Conservation (phyloP, 2,888 invertebrate species). For the Poecilus cupreus region DNA sequence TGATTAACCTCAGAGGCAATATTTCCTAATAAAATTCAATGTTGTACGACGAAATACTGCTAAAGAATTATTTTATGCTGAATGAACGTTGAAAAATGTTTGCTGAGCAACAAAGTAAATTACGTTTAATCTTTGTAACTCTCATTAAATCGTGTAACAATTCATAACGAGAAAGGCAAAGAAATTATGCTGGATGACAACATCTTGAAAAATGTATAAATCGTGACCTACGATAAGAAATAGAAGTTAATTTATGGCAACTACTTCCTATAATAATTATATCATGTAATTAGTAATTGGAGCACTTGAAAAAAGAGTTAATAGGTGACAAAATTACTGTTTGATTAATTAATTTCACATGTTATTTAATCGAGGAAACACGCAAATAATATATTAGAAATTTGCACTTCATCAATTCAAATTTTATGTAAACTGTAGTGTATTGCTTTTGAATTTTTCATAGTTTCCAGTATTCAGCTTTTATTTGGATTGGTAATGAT, state of each 20-base stretch:
- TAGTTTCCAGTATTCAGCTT: too few relatives aligned
- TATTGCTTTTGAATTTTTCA: too few relatives aligned
- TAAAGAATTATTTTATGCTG: neutral
- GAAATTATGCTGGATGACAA: neutral
- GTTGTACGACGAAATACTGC: neutral
- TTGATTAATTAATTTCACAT: too few relatives aligned
- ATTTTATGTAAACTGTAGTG: too few relatives aligned
- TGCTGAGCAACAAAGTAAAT: neutral
- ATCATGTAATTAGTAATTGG: neutral
- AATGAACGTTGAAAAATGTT: neutral
- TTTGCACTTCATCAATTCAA: too few relatives aligned
- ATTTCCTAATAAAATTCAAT: slow-evolving; percentile 2
- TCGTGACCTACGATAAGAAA: slow-evolving; percentile 1
- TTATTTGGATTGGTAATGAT: too few relatives aligned
- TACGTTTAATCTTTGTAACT: neutral
- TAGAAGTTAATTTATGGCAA: too few relatives aligned
- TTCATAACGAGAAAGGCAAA: neutral
- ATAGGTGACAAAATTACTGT: too few relatives aligned
- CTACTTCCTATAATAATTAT: neutral
- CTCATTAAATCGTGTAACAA: neutral
- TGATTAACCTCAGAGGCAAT: neutral
- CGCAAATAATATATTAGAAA: too few relatives aligned
- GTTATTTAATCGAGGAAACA: too few relatives aligned
- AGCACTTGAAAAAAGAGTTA: too few relatives aligned
- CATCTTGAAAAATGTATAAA: neutral